phyloP scores from a whole-genome alignment of 2,888 invertebrate genomes.

The Cephus pulcher region DNA sequence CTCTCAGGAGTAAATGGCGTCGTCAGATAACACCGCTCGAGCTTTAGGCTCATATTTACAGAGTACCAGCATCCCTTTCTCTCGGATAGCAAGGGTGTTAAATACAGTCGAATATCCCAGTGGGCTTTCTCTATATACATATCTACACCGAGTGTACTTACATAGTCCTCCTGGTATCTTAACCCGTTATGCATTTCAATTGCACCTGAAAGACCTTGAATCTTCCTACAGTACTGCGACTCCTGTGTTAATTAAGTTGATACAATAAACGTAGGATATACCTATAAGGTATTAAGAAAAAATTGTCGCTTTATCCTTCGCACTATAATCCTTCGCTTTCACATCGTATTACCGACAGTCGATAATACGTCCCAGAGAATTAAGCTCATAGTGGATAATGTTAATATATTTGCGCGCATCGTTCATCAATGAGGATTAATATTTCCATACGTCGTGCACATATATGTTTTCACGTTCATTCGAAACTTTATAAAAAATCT shows the following conservation, averaged over 20 bases:
- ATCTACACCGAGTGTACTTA: background rate
- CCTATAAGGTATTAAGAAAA: background rate
- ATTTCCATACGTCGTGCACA: constrained; percentile 7
- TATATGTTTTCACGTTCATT: background rate
- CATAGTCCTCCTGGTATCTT: background rate
- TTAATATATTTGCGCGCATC: constrained; percentile 28
- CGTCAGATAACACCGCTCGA: constrained; percentile 15
- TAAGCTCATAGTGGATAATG: constrained; percentile 7
- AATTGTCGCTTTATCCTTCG: background rate
- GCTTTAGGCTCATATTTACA: constrained; percentile 20
- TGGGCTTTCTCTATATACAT: background rate
- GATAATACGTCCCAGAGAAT: background rate
- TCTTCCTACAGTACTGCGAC: constrained; percentile 1
- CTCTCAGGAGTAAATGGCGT: constrained; percentile 16
- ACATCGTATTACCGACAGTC: background rate
- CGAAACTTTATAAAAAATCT: background rate
- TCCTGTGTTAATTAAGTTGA: background rate
- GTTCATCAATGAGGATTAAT: constrained; percentile 16
- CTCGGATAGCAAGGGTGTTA: background rate
- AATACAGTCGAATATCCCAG: background rate
- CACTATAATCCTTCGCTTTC: background rate
- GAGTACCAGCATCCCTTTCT: constrained; percentile 4
- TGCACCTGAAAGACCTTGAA: constrained; percentile 6
- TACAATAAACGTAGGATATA: background rate
- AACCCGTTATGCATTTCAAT: constrained; percentile 5